phyloP scores from a whole-genome alignment of 1,140 invertebrate genomes.

The Littorina saxatilis region DNA sequence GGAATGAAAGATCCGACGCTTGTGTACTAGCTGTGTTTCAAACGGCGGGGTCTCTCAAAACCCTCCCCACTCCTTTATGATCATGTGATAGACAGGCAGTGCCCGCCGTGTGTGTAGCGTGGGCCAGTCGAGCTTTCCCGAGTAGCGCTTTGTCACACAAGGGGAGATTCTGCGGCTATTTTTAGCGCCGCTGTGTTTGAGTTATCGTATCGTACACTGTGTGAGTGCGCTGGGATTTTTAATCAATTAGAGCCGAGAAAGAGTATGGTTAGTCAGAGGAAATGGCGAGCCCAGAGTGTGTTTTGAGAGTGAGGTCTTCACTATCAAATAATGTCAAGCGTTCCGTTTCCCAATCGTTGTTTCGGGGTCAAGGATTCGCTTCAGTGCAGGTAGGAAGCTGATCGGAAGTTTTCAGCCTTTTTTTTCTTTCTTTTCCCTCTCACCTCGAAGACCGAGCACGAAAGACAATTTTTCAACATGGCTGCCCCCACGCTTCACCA shows the following conservation, averaged over 20 bases:
- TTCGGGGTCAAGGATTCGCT: not conserved
- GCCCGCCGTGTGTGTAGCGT: constrained; percentile 17
- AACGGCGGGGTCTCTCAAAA: not conserved
- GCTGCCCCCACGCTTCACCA: constrained; percentile 22
- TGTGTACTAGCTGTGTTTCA: no score
- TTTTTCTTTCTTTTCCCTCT: not conserved
- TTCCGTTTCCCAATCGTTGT: not conserved
- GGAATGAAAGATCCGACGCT: constrained; percentile 33
- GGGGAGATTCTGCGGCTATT: constrained; percentile 8
- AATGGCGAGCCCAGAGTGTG: constrained; percentile 27
- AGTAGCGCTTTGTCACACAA: constrained; percentile 11
- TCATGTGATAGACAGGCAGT: constrained; percentile 34
- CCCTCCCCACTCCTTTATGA: constrained; percentile 21
- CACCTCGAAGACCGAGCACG: constrained; percentile 1
- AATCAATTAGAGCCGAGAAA: constrained; percentile 29
- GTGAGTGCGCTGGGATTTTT: constrained; percentile 13
- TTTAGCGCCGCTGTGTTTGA: not conserved
- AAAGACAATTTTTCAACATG: constrained; percentile 25
- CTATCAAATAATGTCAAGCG: not conserved
- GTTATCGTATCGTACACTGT: not conserved
- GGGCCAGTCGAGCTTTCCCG: not conserved
- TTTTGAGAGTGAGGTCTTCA: constrained; percentile 16
- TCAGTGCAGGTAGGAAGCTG: constrained; percentile 23
- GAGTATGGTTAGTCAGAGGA: constrained; percentile 1
- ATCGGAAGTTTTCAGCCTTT: not conserved